Evolutionary conservation across 2,888 invertebrate genomes (phyloP), one percentile per base, ranked within the genome.

Genomic region (Rhorus exstirpatorius): DNA sequence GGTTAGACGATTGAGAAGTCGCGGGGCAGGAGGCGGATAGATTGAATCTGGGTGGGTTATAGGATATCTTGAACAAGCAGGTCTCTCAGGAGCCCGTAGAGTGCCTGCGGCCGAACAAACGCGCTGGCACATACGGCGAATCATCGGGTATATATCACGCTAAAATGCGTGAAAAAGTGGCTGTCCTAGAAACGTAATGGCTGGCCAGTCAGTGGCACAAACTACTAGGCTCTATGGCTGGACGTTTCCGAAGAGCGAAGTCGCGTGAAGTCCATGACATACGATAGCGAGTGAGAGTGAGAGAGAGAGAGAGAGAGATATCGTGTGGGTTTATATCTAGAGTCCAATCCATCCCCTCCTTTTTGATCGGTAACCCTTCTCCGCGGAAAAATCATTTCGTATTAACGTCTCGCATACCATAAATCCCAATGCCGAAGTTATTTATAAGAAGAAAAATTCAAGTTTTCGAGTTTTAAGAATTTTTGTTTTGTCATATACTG

Each of bases 111-210:
- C 79, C 70, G 60, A 71, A 67, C 75, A 76, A 76, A 76, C 67
- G 67, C 49, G 26, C 35, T 21, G 67, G 46, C 44, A 53, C 41
- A 53, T 26, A 38, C 38, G 21, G 41, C 70, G 74, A 70, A 82
- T 82, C 68, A 55, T 46, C 35, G 72, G 46, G 67, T 77, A 71
- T 83, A 71, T 83, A 86, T 87, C 84, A 85, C 87, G 89, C 89
- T 89, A 90, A 90, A 90, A 90, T 90, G 88, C 87, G 85, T 90
- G 90, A 90, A 90, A 90, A 90, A 90, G 88, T 90, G 79, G 90
- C 88, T 89, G 90, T 90, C 90, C 90, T 90, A 90, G 90, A 90
- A 90, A 90, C 88, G 82, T 83, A 88, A 88, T 87, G 86, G 86
- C 88, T 87, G 75, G 70, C 67, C 76, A 87, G 88, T 87, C 89